A percentile compares a stretch with the other conserved stretches of the same genome.
These are phyloP conservation scores for Callopanchax toddi DNA, from an alignment of 2,113 vertebrate species.

Conservation along the genomic window DNA sequence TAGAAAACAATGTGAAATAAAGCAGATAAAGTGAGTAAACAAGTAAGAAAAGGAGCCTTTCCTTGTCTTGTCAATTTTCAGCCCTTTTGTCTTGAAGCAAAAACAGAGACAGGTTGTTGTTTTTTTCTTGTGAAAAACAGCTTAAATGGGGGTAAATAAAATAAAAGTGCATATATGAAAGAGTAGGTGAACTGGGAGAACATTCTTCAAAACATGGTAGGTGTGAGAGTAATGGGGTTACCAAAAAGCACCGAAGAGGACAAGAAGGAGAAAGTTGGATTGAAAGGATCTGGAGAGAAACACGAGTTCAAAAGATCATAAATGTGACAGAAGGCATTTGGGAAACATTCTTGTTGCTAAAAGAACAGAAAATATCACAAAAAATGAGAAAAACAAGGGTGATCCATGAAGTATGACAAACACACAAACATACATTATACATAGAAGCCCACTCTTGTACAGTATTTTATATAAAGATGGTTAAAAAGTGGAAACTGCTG, in stretches of 20 bases:
- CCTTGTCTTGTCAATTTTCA: neutral
- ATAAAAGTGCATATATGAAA: constrained; percentile 9
- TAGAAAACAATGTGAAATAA: no score
- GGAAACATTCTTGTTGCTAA: constrained; percentile 16
- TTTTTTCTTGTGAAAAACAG: neutral
- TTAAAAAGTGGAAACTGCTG: constrained; percentile 23
- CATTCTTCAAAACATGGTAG: constrained; percentile 13
- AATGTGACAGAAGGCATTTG: constrained; percentile 27
- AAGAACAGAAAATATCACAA: constrained; percentile 15
- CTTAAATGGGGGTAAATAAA: neutral
- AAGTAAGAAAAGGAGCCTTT: neutral
- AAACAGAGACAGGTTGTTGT: no score
- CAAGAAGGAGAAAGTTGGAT: constrained; percentile 25
- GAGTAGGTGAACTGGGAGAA: neutral
- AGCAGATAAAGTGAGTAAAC: no score
- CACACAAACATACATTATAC: constrained; percentile 7
- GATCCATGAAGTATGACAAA: neutral
- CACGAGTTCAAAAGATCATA: constrained; percentile 41
- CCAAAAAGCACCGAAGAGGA: constrained; percentile 47
- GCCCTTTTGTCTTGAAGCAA: neutral
- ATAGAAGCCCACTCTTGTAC: neutral
- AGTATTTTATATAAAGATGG: neutral
- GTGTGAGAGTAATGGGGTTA: constrained; percentile 39
- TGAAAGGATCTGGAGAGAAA: constrained; percentile 32
- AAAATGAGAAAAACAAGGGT: constrained; percentile 28